A percentile compares a stretch with the other conserved stretches of the same genome.
These are phyloP conservation scores for Caracal caracal DNA, from an alignment of 2,113 vertebrate genomes.

Conservation along the genomic window DNA sequence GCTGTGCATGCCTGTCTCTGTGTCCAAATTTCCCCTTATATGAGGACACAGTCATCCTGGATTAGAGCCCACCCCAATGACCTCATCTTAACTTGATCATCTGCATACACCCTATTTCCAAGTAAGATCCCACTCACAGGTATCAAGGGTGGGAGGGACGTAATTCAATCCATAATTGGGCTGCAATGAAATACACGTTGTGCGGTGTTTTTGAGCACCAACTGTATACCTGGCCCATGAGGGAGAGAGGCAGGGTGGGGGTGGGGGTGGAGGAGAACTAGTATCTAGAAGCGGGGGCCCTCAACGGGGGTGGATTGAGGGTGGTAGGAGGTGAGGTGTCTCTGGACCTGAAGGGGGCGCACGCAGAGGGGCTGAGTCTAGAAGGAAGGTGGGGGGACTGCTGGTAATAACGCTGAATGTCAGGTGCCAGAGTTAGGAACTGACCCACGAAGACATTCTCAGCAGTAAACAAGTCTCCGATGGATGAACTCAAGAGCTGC, in stretches of 20 bases:
- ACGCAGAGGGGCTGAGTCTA: too few species aligned
- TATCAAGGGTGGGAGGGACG: too few species aligned
- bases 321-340: not conserved
- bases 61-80: not conserved
- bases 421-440: not conserved
- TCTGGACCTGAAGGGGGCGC: not conserved
- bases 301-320: not conserved
- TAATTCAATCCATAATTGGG: not conserved
- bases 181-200: not conserved
- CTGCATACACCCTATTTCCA: not conserved
- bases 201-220: not conserved
- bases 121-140: not conserved
- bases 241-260: not conserved
- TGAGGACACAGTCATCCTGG: rapidly evolving
- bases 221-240: not conserved
- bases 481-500: not conserved
- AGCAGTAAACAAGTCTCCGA: not conserved
- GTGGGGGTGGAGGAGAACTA: not conserved
- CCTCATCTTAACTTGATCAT: not conserved
- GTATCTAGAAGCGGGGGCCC: not conserved
- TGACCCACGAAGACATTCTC: not conserved
- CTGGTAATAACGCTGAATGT: rapidly evolving
- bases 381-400: not conserved
- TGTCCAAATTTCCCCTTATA: not conserved
- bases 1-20: not conserved